These are phyloP conservation scores for Heptranchias perlo DNA, from an alignment of 2,113 vertebrate genomes.

Conservation along the genomic window DNA sequence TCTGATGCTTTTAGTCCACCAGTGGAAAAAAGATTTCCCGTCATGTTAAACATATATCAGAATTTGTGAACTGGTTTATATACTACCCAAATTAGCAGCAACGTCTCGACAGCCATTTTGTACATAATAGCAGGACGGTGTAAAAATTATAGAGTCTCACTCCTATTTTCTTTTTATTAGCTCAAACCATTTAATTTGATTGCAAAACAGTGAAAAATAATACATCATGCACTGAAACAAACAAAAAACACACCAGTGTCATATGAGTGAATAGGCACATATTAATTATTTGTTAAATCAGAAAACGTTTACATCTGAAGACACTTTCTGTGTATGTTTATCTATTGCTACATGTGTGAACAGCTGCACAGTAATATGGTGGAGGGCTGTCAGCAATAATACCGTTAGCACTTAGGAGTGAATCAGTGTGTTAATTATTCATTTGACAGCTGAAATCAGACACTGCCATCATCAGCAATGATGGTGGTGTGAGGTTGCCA, in stretches of 20 bases:
- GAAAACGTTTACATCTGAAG: constrained; percentile 25
- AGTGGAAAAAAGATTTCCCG: not conserved
- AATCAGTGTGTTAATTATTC: constrained; percentile 34
- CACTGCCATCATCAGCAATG: constrained; percentile 18
- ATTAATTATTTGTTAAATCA: not conserved
- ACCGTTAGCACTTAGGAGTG: constrained; percentile 18
- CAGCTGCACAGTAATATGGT: constrained; percentile 21
- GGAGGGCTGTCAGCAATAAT: constrained; percentile 12
- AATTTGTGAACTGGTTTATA: not conserved
- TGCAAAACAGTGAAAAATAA: not conserved
- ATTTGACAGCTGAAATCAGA: constrained; percentile 36
- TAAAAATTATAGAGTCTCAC: not conserved
- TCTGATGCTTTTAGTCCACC: not conserved
- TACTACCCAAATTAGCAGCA: not conserved
- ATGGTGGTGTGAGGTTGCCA: constrained; percentile 13
- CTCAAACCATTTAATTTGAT: not conserved
- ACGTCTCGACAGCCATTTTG: not conserved
- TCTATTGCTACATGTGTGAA: constrained; percentile 2
- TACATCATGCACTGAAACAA: not conserved
- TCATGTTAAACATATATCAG: not conserved
- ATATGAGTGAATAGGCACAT: too few relatives aligned
- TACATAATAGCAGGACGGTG: not conserved
- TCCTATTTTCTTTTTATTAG: not conserved
- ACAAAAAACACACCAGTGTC: not conserved
- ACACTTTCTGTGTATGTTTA: constrained; percentile 23